Base-by-base conservation (phyloP, 2,113 vertebrate genomes). In the Thryonomys swinderianus region DNA sequence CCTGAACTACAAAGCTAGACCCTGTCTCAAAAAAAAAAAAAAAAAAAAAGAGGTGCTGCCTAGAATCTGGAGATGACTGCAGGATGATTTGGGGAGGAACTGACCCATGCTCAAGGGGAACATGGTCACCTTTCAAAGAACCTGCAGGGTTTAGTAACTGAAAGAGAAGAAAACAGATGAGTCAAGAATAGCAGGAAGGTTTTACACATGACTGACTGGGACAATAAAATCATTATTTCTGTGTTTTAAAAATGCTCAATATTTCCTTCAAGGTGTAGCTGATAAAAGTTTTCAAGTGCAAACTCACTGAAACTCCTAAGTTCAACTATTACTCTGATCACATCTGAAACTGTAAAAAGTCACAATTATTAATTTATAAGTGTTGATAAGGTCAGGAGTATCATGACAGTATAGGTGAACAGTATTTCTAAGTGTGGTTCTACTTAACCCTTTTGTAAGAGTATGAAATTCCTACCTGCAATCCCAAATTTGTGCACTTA, bases 171-270 rank as follows among this genome's bases (percentile, higher is more conserved):
- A 59, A 79, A 76, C 30, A 18, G 67, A 76, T 27, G 40, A 88
- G 48, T 55, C 10, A 90, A 92, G 20, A 32, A 76, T 78, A 40
- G 59, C 3, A n/a, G 48, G 20, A 37, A 91, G 13, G 9, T 64
- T 93, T 95, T 88, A 61, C 76, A 32, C 66, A 17, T 42, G n/a
- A 45, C 32, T 45, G 48, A 88, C 23, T 53, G 11, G 71, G 37
- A 78, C 86, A 95, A 92, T 57, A 7, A 88, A 90, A 32, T 51
- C 30, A 55, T 71, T 4, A 7, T 67, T 93, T 79, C 32, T 91
- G 66, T 55, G 32, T 45, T 25, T 61, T 62, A 78, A 76, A 34
- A 76, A 20, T 23, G 27, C 30, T 64, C 34, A 64, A 27, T 17
- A 55, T 66, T 84, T 92, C 0, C 48, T 17, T 40, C 20, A 76